Evolutionary conservation across 2,888 invertebrate genomes (phyloP), one percentile per base, ranked within the genome.

Genomic region (Amblyteles armatorius): DNA sequence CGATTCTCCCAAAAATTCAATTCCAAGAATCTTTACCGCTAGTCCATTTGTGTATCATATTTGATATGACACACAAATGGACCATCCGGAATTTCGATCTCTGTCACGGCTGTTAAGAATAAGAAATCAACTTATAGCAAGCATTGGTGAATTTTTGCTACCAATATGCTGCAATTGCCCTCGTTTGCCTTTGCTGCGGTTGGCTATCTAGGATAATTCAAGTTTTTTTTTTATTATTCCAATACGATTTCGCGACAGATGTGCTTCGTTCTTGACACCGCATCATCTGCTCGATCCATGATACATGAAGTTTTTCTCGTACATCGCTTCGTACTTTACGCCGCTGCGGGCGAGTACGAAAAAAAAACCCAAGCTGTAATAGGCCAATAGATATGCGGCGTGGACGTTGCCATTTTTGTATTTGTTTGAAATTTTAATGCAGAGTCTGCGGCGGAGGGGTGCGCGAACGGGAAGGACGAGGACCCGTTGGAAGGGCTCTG

Each of bases 361-460:
- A 48, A 26, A 44, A 57, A 19, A 44, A 52, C 26, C 60, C 60
- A 65, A 48, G 26, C 77, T 48, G 86, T 90, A 91, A 91, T 84
- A 88, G 88, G 88, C 76, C 92, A 88, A 92, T 92, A 91, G 90
- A 91, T 91, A 91, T 92, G 88, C 91, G 86, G 87, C 81, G 86
- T 82, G 89, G 87, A 87, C 83, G 78, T 88, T 83, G 88, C 89
- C 89, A 90, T 91, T 92, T 92, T 90, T 89, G 90, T 90, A 88
- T 92, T 90, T 89, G 89, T 89, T 89, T 93, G 92, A 92, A 93
- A 93, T 92, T 93, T 93, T 93, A 93, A 93, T 93, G 92, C 88
- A 87, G 84, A 77, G 89, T 87, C 60, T 52, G 55, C 55, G 55
- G 67, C 57, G 79, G 69, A 63, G 71, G 73, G 65, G 48, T 29